Conservation (phyloP, 2,113 vertebrate species). For the Myodes glareolus region DNA sequence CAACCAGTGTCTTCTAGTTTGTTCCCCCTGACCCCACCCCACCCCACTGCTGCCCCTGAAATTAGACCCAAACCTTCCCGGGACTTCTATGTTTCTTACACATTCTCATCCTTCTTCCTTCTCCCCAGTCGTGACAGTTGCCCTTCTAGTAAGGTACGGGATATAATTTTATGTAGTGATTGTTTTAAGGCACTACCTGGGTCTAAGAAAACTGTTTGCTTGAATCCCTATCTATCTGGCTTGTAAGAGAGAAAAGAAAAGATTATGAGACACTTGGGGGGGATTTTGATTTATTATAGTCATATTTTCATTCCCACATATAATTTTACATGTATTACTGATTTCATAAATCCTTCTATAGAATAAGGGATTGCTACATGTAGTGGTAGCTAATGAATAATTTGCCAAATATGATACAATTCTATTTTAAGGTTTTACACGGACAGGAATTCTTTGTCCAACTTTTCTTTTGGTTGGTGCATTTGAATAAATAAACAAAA, state of each 20-base stretch:
- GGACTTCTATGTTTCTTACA: not conserved
- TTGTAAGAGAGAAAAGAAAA: not conserved
- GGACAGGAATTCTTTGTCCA: not conserved
- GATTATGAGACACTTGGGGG: not conserved
- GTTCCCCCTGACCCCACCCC: not conserved
- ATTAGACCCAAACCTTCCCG: not conserved
- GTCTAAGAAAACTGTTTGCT: not conserved
- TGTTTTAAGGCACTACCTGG: not conserved
- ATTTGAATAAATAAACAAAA: constrained; percentile 43
- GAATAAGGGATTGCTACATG: constrained; percentile 47
- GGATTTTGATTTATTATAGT: constrained; percentile 16
- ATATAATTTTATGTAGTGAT: not conserved
- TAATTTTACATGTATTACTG: constrained; percentile 37
- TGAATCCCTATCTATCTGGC: not conserved
- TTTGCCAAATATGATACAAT: constrained; percentile 33
- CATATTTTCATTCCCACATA: not conserved
- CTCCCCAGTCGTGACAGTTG: not conserved
- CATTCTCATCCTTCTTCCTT: not conserved
- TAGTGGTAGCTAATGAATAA: constrained; percentile 1
- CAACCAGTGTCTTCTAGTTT: not conserved
- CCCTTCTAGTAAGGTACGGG: not conserved
- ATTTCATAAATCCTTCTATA: not conserved
- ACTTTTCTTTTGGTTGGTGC: not conserved
- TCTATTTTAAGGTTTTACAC: constrained; percentile 47
- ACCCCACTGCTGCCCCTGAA: not conserved